These are phyloP conservation scores for Coluber constrictor DNA, from an alignment of 2,797 vertebrate genomes.

Conservation along the genomic window DNA sequence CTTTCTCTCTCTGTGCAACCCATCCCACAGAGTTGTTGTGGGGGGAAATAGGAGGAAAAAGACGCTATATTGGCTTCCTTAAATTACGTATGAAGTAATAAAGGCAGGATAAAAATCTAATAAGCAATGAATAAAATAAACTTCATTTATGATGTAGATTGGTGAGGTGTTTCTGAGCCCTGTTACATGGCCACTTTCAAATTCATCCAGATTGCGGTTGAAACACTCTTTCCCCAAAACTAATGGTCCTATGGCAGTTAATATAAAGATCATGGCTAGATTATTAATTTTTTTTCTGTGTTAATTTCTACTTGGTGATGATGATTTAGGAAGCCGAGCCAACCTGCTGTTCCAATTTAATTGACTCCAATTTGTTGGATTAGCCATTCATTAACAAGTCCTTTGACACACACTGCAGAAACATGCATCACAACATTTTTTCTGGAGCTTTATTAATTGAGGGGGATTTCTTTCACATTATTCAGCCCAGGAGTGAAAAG, in stretches of 20 bases:
- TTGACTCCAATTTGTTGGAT: not conserved
- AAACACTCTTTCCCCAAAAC: not conserved
- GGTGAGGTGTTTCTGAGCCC: no score
- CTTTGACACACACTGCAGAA: not conserved
- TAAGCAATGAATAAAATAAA: no score
- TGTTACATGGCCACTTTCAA: not conserved
- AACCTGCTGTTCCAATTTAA: not conserved
- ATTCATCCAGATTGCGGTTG: not conserved
- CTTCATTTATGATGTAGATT: not conserved
- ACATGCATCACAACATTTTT: not conserved
- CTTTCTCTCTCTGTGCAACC: no score
- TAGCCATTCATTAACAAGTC: slow-evolving; percentile 2
- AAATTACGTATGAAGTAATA: no score
- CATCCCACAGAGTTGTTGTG: no score
- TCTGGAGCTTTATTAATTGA: not conserved
- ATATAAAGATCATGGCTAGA: slow-evolving; percentile 17
- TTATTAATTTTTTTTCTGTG: not conserved
- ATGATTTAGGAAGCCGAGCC: slow-evolving; percentile 14
- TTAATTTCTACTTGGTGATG: slow-evolving; percentile 17
- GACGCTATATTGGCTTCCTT: no score
- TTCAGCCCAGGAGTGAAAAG: not conserved
- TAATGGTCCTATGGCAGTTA: not conserved
- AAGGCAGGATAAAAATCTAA: no score
- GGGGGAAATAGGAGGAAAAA: no score
- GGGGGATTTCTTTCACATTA: not conserved